Conservation (phyloP, 2,888 invertebrate species). For the Ophioninae sp. region DNA sequence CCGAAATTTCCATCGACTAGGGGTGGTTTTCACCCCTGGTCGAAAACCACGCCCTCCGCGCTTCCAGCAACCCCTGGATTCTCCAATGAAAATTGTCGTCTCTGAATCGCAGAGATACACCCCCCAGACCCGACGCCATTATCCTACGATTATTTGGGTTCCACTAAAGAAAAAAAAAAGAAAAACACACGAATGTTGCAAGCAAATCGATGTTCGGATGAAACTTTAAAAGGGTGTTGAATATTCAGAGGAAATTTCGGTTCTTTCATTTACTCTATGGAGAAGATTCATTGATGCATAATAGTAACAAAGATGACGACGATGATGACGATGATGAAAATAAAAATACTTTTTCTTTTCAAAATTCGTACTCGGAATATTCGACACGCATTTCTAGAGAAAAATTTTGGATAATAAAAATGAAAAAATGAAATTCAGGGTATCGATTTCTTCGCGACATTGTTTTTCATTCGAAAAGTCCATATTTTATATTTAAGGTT, state of each 20-base stretch:
- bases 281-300: background rate
- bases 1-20: slow-evolving; percentile 40
- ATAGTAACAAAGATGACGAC: no score
- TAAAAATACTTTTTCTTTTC: background rate
- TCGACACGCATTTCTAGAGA: background rate
- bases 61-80: slow-evolving; percentile 58
- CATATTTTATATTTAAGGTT: background rate
- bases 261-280: background rate
- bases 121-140: slow-evolving; percentile 65
- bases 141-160: slow-evolving; percentile 45
- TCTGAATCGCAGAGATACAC: slow-evolving; percentile 57
- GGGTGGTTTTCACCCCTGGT: slow-evolving; percentile 58
- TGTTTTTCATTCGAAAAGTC: background rate
- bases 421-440: background rate
- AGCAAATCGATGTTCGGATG: background rate
- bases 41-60: slow-evolving; percentile 64
- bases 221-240: background rate
- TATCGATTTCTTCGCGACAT: background rate
- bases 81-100: slow-evolving; percentile 66
- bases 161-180: slow-evolving; percentile 1
- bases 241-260: slow-evolving; percentile 18
- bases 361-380: background rate
- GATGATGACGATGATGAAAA: background rate
- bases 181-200: background rate
- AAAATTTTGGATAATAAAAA: background rate